phyloP scores from a whole-genome alignment of 2,113 vertebrate genomes.

The Syngnathus scovelli region DNA sequence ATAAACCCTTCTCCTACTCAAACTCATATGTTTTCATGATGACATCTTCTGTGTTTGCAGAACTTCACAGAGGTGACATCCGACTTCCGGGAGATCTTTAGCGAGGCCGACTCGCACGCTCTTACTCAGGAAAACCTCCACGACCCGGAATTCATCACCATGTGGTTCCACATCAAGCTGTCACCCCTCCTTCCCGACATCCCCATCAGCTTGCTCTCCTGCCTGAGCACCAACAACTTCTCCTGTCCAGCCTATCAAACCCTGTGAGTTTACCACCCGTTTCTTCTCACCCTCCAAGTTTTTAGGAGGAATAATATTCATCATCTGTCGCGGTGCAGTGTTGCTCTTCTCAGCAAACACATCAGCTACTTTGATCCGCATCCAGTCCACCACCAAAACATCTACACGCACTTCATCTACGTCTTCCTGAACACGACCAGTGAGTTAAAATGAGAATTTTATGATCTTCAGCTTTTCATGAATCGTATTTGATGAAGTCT shows the following conservation, averaged over 20 bases:
- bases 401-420: slow-evolving; percentile 59
- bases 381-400: slow-evolving; percentile 6
- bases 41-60: slow-evolving; percentile 26
- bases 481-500: neutral
- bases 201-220: slow-evolving; percentile 51
- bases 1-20: neutral
- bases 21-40: neutral
- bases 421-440: slow-evolving; percentile 56
- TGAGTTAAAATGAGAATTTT: slow-evolving; percentile 22
- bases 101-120: slow-evolving; percentile 18
- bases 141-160: slow-evolving; percentile 54
- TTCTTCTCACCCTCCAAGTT: neutral
- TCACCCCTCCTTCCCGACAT: slow-evolving; percentile 54
- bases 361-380: slow-evolving; percentile 28
- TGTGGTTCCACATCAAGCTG: slow-evolving; percentile 70
- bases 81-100: slow-evolving; percentile 51
- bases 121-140: slow-evolving; percentile 50
- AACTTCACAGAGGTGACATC: slow-evolving; percentile 52
- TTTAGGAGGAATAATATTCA: slow-evolving; percentile 1
- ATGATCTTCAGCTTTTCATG: neutral
- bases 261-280: slow-evolving; percentile 52
- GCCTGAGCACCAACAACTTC: slow-evolving; percentile 71
- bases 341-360: slow-evolving; percentile 46
- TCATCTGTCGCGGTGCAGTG: slow-evolving; percentile 38
- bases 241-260: slow-evolving; percentile 66